phyloP scores from a whole-genome alignment of 2,113 vertebrate species.

The Cavia aperea region DNA sequence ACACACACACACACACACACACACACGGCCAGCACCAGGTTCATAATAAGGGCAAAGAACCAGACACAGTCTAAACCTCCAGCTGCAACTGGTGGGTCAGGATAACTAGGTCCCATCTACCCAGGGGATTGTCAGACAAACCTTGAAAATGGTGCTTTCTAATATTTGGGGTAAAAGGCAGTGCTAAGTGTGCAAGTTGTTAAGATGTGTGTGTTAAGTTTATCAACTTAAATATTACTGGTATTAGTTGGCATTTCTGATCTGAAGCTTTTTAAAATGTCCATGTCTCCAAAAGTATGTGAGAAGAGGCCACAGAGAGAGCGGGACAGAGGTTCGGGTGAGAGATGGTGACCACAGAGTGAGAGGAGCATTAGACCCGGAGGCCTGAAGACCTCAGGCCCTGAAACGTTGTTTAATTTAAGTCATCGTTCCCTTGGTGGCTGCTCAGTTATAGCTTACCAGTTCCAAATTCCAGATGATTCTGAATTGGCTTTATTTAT shows the following conservation, averaged over 20 bases:
- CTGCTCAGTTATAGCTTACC: background rate
- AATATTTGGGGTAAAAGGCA: background rate
- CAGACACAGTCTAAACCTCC: background rate
- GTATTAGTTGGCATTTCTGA: background rate
- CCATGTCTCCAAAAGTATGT: background rate
- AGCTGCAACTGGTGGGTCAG: background rate
- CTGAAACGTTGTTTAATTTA: background rate
- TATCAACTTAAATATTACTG: background rate
- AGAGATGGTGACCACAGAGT: background rate
- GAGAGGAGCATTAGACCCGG: background rate
- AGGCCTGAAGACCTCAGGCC: background rate
- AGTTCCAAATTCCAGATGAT: background rate
- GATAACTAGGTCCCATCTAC: background rate
- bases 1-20: background rate
- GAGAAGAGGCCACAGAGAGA: background rate
- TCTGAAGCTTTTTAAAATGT: background rate
- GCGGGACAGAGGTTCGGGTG: fast-evolving
- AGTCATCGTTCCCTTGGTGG: background rate
- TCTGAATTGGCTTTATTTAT: background rate
- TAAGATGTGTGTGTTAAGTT: background rate
- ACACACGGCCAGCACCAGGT: background rate
- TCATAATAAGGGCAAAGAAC: background rate
- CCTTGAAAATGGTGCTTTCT: background rate
- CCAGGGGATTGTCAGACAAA: background rate
- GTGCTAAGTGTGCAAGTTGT: background rate